Base-by-base conservation (phyloP, 1,140 invertebrate species). In the Mylabris phalerata region DNA sequence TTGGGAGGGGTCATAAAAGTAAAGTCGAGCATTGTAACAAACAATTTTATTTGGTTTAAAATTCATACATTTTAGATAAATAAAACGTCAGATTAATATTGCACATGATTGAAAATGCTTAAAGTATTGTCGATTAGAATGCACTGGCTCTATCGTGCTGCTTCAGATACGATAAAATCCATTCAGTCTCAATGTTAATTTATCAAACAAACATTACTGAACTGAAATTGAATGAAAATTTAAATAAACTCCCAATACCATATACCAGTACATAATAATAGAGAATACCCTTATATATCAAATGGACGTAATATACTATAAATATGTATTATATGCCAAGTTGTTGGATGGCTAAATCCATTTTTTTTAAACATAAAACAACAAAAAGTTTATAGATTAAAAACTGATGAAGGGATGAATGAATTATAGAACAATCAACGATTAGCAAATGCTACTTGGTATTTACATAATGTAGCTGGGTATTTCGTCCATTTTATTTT, bases 21-120 rank as follows among this genome's bases (percentile, higher is more conserved):
- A 62, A 54, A 41, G 39, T 52, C 40, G 27, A 55, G 32, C 57
- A 58, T 56, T 72, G 71, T 73, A 73, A 73, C 70, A 73, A 73
- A 73, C 72, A 73, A 66, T 71, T 73, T 73, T 55, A 48, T 73
- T 73, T 73, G 72, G 71, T 72, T 72, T 73, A 71, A 71, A 72
- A 68, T 72, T 69, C 72, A 72, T 73, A 73, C 72, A 73, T 71
- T 60, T 67, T 71, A 71, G 67, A 71, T 71, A 72, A 71, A 71
- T 71, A 71, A 32, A 69, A 72, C 64, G 61, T 71, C 65, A 70
- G 67, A 71, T 71, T 71, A 71, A 73, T 73, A 73, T 73, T 73
- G 72, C 72, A 73, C 72, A 70, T 73, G 64, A 70, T 67, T 71
- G 64, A 71, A 73, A 69, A 66, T 70, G 67, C 67, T 65, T 68